These are phyloP conservation scores for Phylloscopus collybita DNA, from an alignment of 2,797 vertebrate genomes.

Conservation along the genomic window DNA sequence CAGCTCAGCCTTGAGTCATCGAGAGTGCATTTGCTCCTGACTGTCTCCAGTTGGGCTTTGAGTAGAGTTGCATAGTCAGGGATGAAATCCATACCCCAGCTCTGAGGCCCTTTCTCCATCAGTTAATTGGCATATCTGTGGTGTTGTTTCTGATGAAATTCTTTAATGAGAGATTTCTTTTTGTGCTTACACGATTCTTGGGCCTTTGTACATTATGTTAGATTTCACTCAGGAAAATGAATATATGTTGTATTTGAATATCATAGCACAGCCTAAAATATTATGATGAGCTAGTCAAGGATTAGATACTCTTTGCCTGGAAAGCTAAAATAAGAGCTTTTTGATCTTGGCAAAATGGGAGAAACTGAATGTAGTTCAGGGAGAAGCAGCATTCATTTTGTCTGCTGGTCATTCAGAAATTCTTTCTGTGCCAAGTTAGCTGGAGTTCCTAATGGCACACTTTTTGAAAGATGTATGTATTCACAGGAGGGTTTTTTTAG, in stretches of 20 bases:
- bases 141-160: neutral
- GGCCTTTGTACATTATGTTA: neutral
- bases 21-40: neutral
- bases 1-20: neutral
- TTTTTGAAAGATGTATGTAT: neutral
- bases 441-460: neutral
- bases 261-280: neutral
- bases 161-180: neutral
- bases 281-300: neutral
- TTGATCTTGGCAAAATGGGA: neutral
- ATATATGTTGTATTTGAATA: neutral
- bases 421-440: neutral
- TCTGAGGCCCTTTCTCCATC: neutral
- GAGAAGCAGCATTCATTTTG: neutral
- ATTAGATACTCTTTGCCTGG: neutral
- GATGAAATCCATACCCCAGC: neutral
- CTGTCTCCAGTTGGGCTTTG: neutral
- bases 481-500: neutral
- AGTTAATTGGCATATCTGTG: neutral
- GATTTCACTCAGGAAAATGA: neutral
- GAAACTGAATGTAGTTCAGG: neutral
- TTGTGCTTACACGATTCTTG: neutral
- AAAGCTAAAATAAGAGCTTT: neutral
- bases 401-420: neutral
- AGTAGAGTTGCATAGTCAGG: neutral